Conservation (phyloP, 2,888 invertebrate species). For the Anorthoa munda region DNA sequence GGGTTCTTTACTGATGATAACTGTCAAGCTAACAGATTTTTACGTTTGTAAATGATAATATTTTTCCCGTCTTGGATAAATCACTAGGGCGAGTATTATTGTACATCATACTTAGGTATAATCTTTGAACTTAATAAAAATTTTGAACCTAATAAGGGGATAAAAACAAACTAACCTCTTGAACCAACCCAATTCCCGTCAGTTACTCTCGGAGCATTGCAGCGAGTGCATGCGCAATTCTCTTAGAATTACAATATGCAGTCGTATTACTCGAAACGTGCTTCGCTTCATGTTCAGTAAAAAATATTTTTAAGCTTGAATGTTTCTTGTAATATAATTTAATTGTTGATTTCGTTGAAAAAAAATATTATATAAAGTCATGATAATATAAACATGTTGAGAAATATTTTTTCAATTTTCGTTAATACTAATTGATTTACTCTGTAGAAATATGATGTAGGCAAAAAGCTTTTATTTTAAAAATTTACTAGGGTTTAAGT, state of each 20-base stretch:
- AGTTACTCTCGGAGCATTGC: not conserved
- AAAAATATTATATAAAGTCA: no score
- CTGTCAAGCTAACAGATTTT: not conserved
- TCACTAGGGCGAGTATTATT: not conserved
- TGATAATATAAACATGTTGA: no score
- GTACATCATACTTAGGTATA: no score
- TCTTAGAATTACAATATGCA: not conserved
- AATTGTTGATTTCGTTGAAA: no score
- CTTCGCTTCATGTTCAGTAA: not conserved
- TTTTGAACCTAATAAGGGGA: not conserved
- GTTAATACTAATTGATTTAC: no score
- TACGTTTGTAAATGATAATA: not conserved
- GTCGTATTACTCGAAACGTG: not conserved
- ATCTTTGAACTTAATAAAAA: not conserved
- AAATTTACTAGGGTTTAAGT: no score
- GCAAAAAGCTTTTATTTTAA: no score
- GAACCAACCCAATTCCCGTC: not conserved
- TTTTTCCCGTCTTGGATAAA: not conserved
- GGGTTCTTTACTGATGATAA: slow-evolving; percentile 12
- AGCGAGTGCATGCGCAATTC: not conserved
- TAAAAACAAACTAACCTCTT: not conserved
- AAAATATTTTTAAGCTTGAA: not conserved
- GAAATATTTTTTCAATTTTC: no score
- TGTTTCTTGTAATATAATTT: not conserved
- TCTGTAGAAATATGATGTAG: no score